phyloP scores from a whole-genome alignment of 2,888 invertebrate species.

The Torymus tubicola region DNA sequence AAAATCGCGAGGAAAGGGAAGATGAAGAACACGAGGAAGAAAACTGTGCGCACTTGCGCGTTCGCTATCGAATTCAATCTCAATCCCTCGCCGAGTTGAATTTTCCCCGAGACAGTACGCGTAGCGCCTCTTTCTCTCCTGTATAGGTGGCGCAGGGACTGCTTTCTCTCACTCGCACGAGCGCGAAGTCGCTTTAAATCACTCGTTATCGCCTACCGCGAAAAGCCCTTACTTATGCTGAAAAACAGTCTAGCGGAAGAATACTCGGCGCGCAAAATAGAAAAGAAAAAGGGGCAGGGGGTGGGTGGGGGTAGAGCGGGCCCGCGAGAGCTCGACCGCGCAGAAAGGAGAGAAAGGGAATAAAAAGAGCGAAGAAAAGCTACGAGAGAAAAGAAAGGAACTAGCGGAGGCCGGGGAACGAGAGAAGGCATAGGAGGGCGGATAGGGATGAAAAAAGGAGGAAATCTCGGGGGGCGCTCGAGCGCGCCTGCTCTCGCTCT shows the following conservation, averaged over 20 bases:
- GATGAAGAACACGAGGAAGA: not conserved
- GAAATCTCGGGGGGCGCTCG: conserved; percentile 27
- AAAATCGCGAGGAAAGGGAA: not conserved
- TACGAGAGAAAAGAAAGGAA: not conserved
- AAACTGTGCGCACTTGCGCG: not conserved
- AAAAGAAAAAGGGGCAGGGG: too few relatives aligned
- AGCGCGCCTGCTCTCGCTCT: not conserved
- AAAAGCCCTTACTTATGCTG: conserved; percentile 37
- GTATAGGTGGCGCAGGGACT: not conserved
- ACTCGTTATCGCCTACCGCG: conserved; percentile 47
- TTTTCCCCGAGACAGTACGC: conserved; percentile 8
- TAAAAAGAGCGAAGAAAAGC: conserved; percentile 5
- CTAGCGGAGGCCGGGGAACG: not conserved
- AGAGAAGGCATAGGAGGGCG: too few relatives aligned
- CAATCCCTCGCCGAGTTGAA: not conserved
- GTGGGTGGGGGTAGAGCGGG: too few relatives aligned
- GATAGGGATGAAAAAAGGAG: not conserved
- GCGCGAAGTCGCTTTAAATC: conserved; percentile 38
- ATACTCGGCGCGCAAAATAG: not conserved
- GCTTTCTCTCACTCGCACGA: not conserved
- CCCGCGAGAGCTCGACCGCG: not conserved
- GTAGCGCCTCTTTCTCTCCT: not conserved
- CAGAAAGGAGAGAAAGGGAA: not conserved
- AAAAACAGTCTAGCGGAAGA: conserved; percentile 38
- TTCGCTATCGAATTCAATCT: conserved; percentile 27